Conservation (phyloP, 2,888 invertebrate genomes). For the Azorinus chamasolen region DNA sequence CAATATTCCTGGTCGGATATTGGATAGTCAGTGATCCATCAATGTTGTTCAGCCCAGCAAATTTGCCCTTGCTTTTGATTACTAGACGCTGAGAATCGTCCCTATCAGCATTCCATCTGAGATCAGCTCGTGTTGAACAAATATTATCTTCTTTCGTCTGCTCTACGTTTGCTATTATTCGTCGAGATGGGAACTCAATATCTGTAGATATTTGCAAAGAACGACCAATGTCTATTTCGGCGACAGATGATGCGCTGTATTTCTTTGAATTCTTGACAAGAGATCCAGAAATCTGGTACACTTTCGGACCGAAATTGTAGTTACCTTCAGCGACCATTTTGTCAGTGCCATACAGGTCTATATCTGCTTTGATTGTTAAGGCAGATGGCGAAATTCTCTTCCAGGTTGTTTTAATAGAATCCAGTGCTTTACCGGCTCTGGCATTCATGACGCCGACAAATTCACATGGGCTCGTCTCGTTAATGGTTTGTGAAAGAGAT, state of each 20-base stretch:
- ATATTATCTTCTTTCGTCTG: constrained; percentile 46
- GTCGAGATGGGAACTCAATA: constrained; percentile 61
- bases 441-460: constrained; percentile 63
- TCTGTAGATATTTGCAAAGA: constrained; percentile 61
- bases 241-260: constrained; percentile 53
- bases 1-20: constrained; percentile 56
- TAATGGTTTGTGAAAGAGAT: constrained; percentile 63
- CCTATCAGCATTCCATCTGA: constrained; percentile 75
- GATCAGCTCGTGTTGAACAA: constrained; percentile 58
- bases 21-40: constrained; percentile 57
- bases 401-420: constrained; percentile 62
- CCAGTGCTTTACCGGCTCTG: constrained; percentile 57
- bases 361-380: constrained; percentile 60
- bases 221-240: constrained; percentile 45
- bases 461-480: constrained; percentile 59
- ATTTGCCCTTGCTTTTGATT: constrained; percentile 51
- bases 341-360: constrained; percentile 58
- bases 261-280: constrained; percentile 50
- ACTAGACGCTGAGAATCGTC: constrained; percentile 59
- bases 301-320: constrained; percentile 53
- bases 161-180: constrained; percentile 63
- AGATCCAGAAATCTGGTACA: constrained; percentile 58
- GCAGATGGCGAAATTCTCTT: constrained; percentile 39
- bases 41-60: constrained; percentile 44
- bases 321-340: constrained; percentile 61